These are phyloP conservation scores for Plagiodera versicolora DNA, from an alignment of 2,888 invertebrate genomes.

Conservation along the genomic window DNA sequence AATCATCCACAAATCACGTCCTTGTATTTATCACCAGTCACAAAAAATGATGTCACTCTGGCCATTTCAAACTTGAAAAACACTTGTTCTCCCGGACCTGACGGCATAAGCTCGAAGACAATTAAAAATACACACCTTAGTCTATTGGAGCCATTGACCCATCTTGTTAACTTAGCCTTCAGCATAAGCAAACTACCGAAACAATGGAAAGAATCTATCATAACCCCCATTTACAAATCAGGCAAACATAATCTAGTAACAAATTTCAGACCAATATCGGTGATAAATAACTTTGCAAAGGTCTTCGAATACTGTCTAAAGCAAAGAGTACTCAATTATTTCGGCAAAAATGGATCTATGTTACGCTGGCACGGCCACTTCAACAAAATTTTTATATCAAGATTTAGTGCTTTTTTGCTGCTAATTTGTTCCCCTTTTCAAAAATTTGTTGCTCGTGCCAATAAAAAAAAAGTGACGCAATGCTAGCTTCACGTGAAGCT, in stretches of 20 bases:
- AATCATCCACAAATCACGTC: background rate
- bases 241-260: background rate
- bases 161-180: background rate
- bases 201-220: conserved; percentile 1
- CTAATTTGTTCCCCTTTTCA: too few relatives aligned
- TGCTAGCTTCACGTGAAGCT: too few relatives aligned
- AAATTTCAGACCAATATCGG: background rate
- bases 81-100: background rate
- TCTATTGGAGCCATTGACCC: background rate
- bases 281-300: background rate
- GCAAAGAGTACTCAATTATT: background rate
- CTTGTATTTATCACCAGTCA: background rate
- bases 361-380: too few relatives aligned
- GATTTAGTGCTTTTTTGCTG: too few relatives aligned
- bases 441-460: too few relatives aligned
- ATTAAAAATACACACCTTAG: background rate
- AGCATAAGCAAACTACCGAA: background rate
- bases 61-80: background rate
- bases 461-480: too few relatives aligned
- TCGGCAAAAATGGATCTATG: too few relatives aligned
- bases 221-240: background rate
- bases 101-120: background rate
- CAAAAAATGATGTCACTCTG: background rate
- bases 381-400: too few relatives aligned
- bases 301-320: background rate